Conservation (phyloP, 2,113 vertebrate species). For the Hirundichthys speculiger region DNA sequence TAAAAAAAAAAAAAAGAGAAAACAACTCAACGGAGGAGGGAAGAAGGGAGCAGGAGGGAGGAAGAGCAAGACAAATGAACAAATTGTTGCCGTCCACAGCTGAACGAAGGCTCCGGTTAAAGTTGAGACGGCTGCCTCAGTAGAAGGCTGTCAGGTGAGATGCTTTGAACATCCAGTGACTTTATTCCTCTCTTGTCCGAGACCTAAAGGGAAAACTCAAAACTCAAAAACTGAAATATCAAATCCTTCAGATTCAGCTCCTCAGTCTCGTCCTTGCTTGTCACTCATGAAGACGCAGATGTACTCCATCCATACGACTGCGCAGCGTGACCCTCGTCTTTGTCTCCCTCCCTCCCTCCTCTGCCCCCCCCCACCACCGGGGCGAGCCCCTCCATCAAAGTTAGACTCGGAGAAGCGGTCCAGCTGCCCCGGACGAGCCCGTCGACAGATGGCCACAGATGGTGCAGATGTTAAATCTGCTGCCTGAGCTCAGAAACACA, state of each 20-base stretch:
- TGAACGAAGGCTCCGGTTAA: conserved; percentile 24
- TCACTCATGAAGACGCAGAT: background rate
- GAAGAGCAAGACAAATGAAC: conserved; percentile 21
- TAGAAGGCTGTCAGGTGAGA: conserved; percentile 20
- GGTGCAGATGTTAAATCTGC: conserved; percentile 50
- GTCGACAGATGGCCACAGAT: conserved; percentile 63
- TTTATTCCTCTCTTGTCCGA: conserved; percentile 45
- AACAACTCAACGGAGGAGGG: no score
- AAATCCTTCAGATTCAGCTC: conserved; percentile 23
- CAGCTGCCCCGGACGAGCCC: conserved; percentile 38
- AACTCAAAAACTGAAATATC: conserved; percentile 32
- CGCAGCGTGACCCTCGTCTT: conserved; percentile 58
- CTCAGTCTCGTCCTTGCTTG: conserved; percentile 1
- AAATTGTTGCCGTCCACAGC: conserved; percentile 21
- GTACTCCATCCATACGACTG: conserved; percentile 33
- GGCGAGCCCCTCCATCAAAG: conserved; percentile 60
- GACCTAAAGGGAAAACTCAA: conserved; percentile 12
- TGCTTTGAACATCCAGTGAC: conserved; percentile 7
- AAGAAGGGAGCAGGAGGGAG: conserved; percentile 52
- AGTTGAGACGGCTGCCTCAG: conserved; percentile 29
- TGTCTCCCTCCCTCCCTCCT: conserved; percentile 16
- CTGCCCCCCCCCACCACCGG: conserved; percentile 21
- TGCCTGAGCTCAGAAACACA: conserved; percentile 42
- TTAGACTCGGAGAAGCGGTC: conserved; percentile 24
- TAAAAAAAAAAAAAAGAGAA: conserved; percentile 10